Evolutionary conservation across 2,797 vertebrate species (phyloP), one percentile per base, ranked within the genome.

Genomic region (Pangasius krempfi): DNA sequence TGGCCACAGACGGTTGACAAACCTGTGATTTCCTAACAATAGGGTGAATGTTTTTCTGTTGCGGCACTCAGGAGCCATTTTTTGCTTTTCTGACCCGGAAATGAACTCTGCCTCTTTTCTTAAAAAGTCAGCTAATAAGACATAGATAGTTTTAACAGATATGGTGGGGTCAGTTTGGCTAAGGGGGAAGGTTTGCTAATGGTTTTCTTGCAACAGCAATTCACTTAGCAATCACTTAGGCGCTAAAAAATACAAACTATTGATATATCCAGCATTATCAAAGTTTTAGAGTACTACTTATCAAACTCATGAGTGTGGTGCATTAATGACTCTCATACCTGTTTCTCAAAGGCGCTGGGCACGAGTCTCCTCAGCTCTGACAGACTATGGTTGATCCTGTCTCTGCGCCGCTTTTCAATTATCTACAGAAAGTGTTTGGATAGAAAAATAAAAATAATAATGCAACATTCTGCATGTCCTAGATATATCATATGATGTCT

Each of bases 351-450:
- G 90, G 98, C 97, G 0, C 97, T 98, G 92, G 98, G 98, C 68
- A 98, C 97, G 56, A 99, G 94, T 87, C 97, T 97, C 92, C 98
- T 96, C 80, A 99, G 94, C 90, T 99, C 98, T 0, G 98, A 98
- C 86, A 99, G 96, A 93, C 98, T 98, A 95, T 97, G 98, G 95
- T 99, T 99, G 94, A 99, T 99, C 9, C 98, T 96, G 93, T 99
- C 98, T 0, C 98, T 95, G 79, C 98, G 97, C 79, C 97, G 95
- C 93, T 99, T 99, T 95, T 99, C 98, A 72, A 98, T 98, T 92
- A 99, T 97, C 98, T 99, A 91, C 44, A 27, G 88, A 75, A 84
- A 54, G 44, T 37, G 22, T 88, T 79, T 2, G 79, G 54, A 86
- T 9, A 62, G 86, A 66, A 70, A 40, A 80, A 52, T 10, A 52